phyloP scores from a whole-genome alignment of 92 coral and sea anemone genomes.

The Epizoanthus rinbou region DNA sequence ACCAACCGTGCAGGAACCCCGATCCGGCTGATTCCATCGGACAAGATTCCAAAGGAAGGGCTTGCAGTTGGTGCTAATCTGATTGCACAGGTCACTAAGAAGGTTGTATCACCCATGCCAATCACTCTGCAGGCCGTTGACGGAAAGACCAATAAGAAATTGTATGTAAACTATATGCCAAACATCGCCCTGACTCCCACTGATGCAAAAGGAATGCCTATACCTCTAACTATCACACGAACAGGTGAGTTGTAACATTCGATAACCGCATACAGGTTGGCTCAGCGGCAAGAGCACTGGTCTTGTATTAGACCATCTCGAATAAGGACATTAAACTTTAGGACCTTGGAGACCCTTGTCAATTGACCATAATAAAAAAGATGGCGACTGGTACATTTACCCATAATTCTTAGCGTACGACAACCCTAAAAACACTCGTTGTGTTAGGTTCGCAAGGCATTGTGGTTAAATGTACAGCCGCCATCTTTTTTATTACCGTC shows the following conservation, averaged over 20 bases:
- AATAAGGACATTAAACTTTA: too few relatives aligned
- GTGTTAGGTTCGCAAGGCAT: too few relatives aligned
- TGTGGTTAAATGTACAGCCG: too few relatives aligned
- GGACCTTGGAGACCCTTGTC: too few relatives aligned
- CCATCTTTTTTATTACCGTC: too few relatives aligned
- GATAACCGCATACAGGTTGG: neutral
- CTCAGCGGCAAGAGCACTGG: too few relatives aligned
- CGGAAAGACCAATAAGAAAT: constrained; percentile 37
- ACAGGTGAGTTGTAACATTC: constrained; percentile 52
- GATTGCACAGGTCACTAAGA: constrained; percentile 73
- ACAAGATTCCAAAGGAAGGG: constrained; percentile 64
- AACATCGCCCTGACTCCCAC: constrained; percentile 65
- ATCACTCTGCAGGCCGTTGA: constrained; percentile 64
- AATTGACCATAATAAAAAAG: too few relatives aligned
- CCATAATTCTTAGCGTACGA: too few relatives aligned
- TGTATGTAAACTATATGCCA: constrained; percentile 70
- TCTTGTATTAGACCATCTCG: too few relatives aligned
- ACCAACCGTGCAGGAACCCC: constrained; percentile 70
- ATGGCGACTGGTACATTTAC: too few relatives aligned
- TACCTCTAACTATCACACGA: constrained; percentile 67
- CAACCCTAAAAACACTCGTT: too few relatives aligned
- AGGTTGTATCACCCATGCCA: constrained; percentile 63
- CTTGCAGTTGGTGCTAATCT: constrained; percentile 58
- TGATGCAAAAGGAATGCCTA: constrained; percentile 33
- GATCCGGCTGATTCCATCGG: constrained; percentile 58